phyloP scores from a whole-genome alignment of 2,888 invertebrate genomes.

The Penaeus monodon region DNA sequence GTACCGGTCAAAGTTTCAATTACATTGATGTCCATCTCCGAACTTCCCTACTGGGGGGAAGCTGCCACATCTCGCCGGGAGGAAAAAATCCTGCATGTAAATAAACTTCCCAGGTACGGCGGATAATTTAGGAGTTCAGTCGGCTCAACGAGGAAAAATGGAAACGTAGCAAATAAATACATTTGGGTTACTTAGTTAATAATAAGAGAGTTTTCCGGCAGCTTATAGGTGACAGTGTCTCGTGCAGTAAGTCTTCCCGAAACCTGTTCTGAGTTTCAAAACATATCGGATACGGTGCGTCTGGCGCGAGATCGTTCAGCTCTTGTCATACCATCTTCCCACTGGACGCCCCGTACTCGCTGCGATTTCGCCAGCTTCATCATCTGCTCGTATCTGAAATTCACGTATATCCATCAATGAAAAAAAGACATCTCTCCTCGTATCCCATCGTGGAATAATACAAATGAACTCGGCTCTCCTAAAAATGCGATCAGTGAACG shows the following conservation, averaged over 20 bases:
- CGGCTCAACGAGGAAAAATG: neutral
- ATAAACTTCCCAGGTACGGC: neutral
- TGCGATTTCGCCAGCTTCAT: too few species aligned
- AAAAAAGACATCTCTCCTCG: too few species aligned
- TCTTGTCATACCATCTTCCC: neutral
- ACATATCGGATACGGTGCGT: neutral
- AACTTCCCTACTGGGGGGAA: slow-evolving; percentile 15
- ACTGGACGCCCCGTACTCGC: too few species aligned
- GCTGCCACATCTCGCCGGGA: too few species aligned
- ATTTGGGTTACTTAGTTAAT: neutral
- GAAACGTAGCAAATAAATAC: neutral
- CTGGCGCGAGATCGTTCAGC: slow-evolving; percentile 3
- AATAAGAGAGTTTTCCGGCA: slow-evolving; percentile 29
- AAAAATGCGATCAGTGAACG: too few species aligned
- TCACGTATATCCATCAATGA: too few species aligned
- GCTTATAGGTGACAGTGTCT: slow-evolving; percentile 4
- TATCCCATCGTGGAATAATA: too few species aligned
- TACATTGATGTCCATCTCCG: slow-evolving; percentile 48
- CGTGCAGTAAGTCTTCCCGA: neutral
- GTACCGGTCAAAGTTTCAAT: slow-evolving; percentile 51
- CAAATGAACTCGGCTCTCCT: too few species aligned
- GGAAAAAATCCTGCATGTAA: too few species aligned
- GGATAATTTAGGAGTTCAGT: neutral
- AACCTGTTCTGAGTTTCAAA: neutral
- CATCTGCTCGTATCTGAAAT: too few species aligned